These are phyloP conservation scores for Botia kubotai DNA, from an alignment of 2,797 vertebrate species.

Conservation along the genomic window DNA sequence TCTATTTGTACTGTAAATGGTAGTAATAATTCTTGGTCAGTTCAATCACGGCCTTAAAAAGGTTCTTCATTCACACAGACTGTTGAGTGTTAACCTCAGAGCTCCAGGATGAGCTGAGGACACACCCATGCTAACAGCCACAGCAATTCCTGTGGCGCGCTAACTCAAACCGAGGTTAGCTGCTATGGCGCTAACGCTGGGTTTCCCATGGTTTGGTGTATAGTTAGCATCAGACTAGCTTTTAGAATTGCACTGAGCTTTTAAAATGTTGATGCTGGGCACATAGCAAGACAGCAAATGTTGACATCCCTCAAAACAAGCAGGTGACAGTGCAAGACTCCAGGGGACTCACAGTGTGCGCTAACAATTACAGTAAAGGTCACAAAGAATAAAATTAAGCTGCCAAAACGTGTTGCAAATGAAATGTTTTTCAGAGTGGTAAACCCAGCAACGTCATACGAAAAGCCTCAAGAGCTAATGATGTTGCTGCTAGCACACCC, in stretches of 20 bases:
- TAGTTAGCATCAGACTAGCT: constrained; percentile 8
- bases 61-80: neutral
- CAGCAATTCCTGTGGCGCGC: constrained; percentile 2
- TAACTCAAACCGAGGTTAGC: neutral
- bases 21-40: neutral
- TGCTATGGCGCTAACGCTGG: neutral
- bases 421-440: constrained; percentile 11
- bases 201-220: constrained; percentile 19
- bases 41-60: constrained; percentile 3
- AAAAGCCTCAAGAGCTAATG: constrained; percentile 8
- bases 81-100: constrained; percentile 2
- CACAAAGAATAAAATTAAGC: constrained; percentile 35
- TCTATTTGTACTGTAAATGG: constrained; percentile 5
- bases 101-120: neutral
- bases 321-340: constrained; percentile 31
- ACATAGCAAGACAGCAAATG: neutral
- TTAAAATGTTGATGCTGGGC: constrained; percentile 20
- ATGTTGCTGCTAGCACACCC: constrained; percentile 10
- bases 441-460: constrained; percentile 1
- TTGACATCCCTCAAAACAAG: constrained; percentile 19
- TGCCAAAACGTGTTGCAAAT: constrained; percentile 28
- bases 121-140: constrained; percentile 30
- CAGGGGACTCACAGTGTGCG: constrained; percentile 1
- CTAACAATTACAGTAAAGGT: constrained; percentile 20
- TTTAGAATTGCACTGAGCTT: constrained; percentile 2